Conservation (phyloP, 2,797 vertebrate genomes). For the Anguilla megastoma region DNA sequence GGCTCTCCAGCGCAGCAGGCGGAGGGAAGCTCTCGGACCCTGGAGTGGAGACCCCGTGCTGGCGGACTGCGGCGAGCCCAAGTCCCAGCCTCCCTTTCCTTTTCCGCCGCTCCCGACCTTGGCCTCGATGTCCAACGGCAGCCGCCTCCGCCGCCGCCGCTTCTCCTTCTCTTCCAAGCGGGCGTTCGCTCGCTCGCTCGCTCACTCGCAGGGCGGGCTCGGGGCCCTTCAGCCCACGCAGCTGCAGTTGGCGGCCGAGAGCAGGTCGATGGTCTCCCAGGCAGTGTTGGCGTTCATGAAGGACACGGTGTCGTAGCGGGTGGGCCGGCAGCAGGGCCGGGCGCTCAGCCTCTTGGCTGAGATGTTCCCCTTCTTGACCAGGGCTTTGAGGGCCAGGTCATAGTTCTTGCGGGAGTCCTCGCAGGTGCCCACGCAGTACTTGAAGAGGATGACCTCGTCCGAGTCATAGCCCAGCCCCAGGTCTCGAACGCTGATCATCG, state of each 20-base stretch:
- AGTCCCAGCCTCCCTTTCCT: background rate
- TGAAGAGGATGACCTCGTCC: slow-evolving; percentile 89
- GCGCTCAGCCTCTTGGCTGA: slow-evolving; percentile 65
- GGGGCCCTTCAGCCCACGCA: slow-evolving; percentile 81
- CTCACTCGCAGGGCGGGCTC: background rate
- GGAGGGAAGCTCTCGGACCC: background rate
- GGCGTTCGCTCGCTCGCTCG: slow-evolving; percentile 27
- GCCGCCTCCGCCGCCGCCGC: slow-evolving; percentile 9
- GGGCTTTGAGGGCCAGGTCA: slow-evolving; percentile 79
- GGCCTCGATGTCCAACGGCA: slow-evolving; percentile 5
- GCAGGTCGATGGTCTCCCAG: slow-evolving; percentile 84
- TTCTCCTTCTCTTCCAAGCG: slow-evolving; percentile 23
- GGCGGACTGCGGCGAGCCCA: background rate
- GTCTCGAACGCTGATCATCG: slow-evolving; percentile 84
- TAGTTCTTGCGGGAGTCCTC: slow-evolving; percentile 82
- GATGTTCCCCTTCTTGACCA: slow-evolving; percentile 78
- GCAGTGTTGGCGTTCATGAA: slow-evolving; percentile 91
- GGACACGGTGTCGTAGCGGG: slow-evolving; percentile 82
- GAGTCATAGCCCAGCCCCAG: slow-evolving; percentile 91
- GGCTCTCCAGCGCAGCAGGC: background rate
- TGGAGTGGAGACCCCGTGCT: background rate
- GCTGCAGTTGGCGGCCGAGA: slow-evolving; percentile 88
- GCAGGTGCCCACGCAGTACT: slow-evolving; percentile 92
- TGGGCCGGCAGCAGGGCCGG: slow-evolving; percentile 91
- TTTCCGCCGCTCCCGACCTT: slow-evolving; percentile 26